phyloP scores from a whole-genome alignment of 2,797 vertebrate genomes.

The Sebastolobus altivelis region DNA sequence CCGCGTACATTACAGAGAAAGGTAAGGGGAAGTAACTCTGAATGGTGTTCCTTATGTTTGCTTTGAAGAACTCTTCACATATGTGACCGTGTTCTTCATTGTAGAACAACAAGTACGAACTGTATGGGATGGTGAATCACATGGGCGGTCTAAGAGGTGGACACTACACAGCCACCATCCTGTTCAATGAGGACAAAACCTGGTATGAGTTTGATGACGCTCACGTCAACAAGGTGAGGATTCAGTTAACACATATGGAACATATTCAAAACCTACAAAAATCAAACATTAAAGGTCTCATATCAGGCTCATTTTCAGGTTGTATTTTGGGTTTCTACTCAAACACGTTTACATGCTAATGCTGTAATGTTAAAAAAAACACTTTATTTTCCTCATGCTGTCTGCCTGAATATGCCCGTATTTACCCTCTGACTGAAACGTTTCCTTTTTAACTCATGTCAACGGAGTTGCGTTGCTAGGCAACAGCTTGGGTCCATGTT shows the following conservation, averaged over 20 bases:
- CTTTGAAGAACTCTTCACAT: background rate
- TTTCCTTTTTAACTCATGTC: too few species aligned
- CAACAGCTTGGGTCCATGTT: too few species aligned
- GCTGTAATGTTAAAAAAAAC: too few species aligned
- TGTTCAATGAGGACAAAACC: slow-evolving; percentile 32
- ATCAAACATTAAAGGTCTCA: too few species aligned
- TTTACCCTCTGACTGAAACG: too few species aligned
- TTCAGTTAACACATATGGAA: background rate
- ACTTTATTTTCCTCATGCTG: too few species aligned
- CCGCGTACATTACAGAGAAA: slow-evolving; percentile 38
- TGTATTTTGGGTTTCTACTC: too few species aligned
- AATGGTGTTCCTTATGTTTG: background rate
- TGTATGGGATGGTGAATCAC: slow-evolving; percentile 75
- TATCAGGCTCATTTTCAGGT: too few species aligned
- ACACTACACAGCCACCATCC: slow-evolving; percentile 70
- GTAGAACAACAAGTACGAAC: slow-evolving; percentile 51
- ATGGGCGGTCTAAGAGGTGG: slow-evolving; percentile 57
- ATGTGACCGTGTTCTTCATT: background rate
- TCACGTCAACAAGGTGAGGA: slow-evolving; percentile 42
- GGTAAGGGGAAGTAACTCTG: background rate
- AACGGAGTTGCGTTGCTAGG: fast-evolving
- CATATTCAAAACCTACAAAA: background rate
- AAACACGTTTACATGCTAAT: too few species aligned
- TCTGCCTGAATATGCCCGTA: too few species aligned
- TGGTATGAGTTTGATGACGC: slow-evolving; percentile 72